Base-by-base conservation (phyloP, 2,888 invertebrate genomes). In the Piscicola geometra region DNA sequence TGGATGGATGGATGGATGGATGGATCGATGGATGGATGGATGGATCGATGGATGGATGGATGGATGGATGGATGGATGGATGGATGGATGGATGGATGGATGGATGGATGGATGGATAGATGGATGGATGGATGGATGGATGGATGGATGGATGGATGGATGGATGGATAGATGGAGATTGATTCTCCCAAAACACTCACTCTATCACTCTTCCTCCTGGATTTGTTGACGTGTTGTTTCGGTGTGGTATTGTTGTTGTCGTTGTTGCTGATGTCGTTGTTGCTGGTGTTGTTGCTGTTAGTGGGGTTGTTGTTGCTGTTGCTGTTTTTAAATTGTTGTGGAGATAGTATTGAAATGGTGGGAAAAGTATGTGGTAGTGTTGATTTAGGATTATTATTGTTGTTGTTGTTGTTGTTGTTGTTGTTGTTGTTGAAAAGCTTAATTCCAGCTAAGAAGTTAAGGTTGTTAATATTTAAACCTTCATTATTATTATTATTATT, bases 191-290 rank as follows among this genome's bases (percentile, higher is more conserved):
- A 36, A 9, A 47, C 18, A 70, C 77, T 47, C 2, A 80, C 80
- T 78, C 79, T 77, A 60, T 80, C 80, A 47, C 76, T 77, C 70
- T 80, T 80, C 25, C 79, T 68, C n/a, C 80, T 73, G 2, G 80
- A 79, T 64, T 80, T 80, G 32, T 75, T 73, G 3, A 78, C 76
- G 30, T 78, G 68, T 28, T 74, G 71, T 52, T 78, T 72, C 18
- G n/a, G 28, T 35, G 56, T 1, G 5, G 47, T 32, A 50, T 35
- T 36, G n/a, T 71, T 71, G 21, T 71, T 71, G n/a, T 47, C 21
- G 32, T 50, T 9, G n/a, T 50, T 1, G 25, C 15, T 9, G 32
- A 21, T 47, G 1, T 30, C 28, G 35, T 25, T 25, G 21, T 33
- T 33, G 69, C 35, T 69, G 35, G 15, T 35, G 35, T 69, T 36